Evolutionary conservation across 64 coral and sea anemone species (phyloP), one percentile per base, ranked within the genome.

Genomic region (Exaiptasia diaphana): DNA sequence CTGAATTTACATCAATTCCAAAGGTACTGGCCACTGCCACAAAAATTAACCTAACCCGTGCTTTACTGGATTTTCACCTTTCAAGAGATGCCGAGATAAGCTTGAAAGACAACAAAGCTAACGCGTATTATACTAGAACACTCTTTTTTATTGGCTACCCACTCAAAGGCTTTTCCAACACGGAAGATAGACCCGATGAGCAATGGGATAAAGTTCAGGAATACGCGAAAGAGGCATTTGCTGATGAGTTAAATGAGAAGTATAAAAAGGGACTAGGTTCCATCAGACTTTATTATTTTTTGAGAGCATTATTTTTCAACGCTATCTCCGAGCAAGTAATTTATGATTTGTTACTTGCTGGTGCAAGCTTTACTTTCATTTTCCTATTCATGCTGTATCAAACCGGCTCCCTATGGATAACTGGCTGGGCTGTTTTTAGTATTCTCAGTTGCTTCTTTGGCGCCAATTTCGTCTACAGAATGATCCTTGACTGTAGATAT

Each of bases 371-470:
- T 81, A 83, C 89, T 34, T 97, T 97, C 26, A 97, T 97, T 57
- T 97, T 97, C 48, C 37, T 83, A 1, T 92, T 97, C 42, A 97
- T 97, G 94, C 67, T 91, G 46, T 88, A 92, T 43, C 94, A 97
- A 41, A 97, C 94, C 5, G 83, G 87, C 22, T 97, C 94, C 3
- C 49, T 91, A 0, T 97, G 94, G 94, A 91, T 97, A 43, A 97
- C 94, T 49, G 75, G 83, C n/a, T 97, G 94, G 94, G 94, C 89
- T 3, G 89, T 97, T 17, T 92, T 97, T 52, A 97, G 94, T 42
- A 97, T 97, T 57, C 49, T 97, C 0, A 92, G 88, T 13, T 92
- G 89, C 30, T 97, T 97, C 43, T 92, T 92, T 17, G 89, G 90
- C 17, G 89, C 94, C 7, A 92, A 92, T 40, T 68, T 97, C 5